These are phyloP conservation scores for Atherinomorus stipes DNA, from an alignment of 2,113 vertebrate genomes.

Conservation along the genomic window DNA sequence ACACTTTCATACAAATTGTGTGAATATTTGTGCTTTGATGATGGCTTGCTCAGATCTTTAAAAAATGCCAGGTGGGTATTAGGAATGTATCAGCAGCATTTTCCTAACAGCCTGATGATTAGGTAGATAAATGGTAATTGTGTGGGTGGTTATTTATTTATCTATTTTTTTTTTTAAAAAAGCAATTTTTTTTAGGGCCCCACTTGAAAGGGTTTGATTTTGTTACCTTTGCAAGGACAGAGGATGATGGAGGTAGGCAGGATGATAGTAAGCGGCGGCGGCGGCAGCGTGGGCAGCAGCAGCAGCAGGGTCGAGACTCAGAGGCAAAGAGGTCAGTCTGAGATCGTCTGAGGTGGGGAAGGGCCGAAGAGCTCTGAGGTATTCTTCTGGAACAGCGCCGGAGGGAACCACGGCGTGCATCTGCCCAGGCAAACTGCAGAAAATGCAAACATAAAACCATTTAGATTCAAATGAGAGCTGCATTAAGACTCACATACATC, in stretches of 20 bases:
- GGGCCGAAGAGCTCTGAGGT: slow-evolving; percentile 91
- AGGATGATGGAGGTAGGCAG: slow-evolving; percentile 91
- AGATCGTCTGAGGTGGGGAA: slow-evolving; percentile 92
- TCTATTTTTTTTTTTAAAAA: too few relatives aligned
- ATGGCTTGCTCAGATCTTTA: background rate
- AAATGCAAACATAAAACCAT: background rate
- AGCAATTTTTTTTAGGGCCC: background rate
- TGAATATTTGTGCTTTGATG: background rate
- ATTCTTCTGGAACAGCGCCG: slow-evolving; percentile 90
- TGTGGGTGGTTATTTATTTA: background rate
- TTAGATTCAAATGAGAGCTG: background rate
- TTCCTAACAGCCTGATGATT: background rate
- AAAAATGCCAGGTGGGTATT: background rate
- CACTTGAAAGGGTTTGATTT: background rate
- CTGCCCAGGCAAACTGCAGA: slow-evolving; percentile 88
- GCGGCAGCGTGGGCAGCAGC: slow-evolving; percentile 84
- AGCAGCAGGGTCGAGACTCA: slow-evolving; percentile 87
- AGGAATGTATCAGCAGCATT: background rate
- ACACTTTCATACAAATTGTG: background rate
- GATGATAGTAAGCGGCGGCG: slow-evolving; percentile 90
- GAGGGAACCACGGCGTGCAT: slow-evolving; percentile 92
- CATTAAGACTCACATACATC: background rate
- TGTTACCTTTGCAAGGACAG: slow-evolving; percentile 88
- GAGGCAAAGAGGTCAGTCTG: slow-evolving; percentile 88
- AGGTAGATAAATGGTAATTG: background rate